Base-by-base conservation (phyloP, 2,888 invertebrate species). In the Lasius platythorax region DNA sequence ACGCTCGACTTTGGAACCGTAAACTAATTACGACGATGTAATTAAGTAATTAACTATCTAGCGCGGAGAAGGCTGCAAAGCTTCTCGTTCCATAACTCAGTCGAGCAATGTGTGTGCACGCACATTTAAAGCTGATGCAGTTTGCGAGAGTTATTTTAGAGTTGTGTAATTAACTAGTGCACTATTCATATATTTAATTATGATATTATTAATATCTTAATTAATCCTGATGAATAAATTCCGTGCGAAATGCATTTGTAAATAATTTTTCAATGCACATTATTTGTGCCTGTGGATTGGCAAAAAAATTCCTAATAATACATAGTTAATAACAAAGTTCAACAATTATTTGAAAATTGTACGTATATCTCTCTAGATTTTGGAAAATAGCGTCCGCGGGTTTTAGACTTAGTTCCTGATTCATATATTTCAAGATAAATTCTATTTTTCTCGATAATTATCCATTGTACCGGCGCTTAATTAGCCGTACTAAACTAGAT, bases 41-140 rank as follows among this genome's bases (percentile, higher is more conserved):
- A 93, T 93, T 93, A 93, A 93, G 93, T 92, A 92, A 93, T 93
- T 93, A 93, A 92, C 92, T 91, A 92, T 91, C 90, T 86, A 89
- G 73, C 85, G 81, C 85, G 82, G 79, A 84, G 90, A 81, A 87
- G 88, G 86, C 85, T 88, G 86, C 73, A 84, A 88, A 89, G 87
- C 86, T 84, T 68, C 79, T 84, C 66, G 83, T 85, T 73, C 85
- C 87, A 87, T 87, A 85, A 84, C 85, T 88, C 88, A 72, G 83
- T 85, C 83, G 53, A 28, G 75, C 63, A 79, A 63, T 83, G 66
- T 76, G 78, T 74, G 40, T 53, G 67, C 40, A 43, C 58, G 43
- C 33, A 70, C 83, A 67, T 58, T 61, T 67, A 67, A 37, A 61
- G 74, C 79, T 43, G 81, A 53, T 81, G 87, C 89, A 90, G 88